These are phyloP conservation scores for Pinna nobilis DNA, from an alignment of 1,140 invertebrate species.

Conservation along the genomic window DNA sequence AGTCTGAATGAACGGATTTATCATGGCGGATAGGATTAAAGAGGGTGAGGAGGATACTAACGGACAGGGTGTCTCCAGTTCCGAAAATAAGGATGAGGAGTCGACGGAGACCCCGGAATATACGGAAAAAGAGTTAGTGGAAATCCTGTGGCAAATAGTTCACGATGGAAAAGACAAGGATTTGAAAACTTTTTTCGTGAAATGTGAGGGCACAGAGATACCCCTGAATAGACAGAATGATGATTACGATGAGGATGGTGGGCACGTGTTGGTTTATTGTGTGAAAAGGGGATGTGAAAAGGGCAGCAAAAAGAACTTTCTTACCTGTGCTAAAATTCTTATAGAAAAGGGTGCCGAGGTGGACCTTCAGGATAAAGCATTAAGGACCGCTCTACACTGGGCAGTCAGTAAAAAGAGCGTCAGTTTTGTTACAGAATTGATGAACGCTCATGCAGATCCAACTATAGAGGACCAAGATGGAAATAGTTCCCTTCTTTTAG, in stretches of 20 bases:
- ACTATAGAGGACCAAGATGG: conserved; percentile 89
- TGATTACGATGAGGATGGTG: conserved; percentile 26
- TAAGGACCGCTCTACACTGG: conserved; percentile 93
- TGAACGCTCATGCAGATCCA: conserved; percentile 69
- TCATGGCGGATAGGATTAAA: no score
- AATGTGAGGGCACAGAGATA: conserved; percentile 4
- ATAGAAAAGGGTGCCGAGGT: conserved; percentile 3
- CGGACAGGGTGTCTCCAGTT: no score
- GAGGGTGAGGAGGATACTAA: no score
- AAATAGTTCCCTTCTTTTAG: conserved; percentile 89
- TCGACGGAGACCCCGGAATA: background rate
- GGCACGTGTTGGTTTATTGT: conserved; percentile 22
- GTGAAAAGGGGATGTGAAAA: conserved; percentile 23
- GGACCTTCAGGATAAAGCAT: conserved; percentile 56
- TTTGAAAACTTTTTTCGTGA: conserved; percentile 18
- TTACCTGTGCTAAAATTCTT: conserved; percentile 19
- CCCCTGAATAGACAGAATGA: conserved; percentile 24
- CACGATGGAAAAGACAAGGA: conserved; percentile 23
- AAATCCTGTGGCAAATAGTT: conserved; percentile 13
- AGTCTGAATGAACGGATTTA: no score
- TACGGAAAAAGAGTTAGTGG: conserved; percentile 7
- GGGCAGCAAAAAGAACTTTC: conserved; percentile 19
- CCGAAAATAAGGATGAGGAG: background rate
- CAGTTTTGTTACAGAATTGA: conserved; percentile 76
- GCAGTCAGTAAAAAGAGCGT: conserved; percentile 83